A percentile compares a stretch with the other conserved stretches of the same genome.
Evolutionary conservation across 2,888 invertebrate genomes (phyloP).

Genomic region (Exocentrus adspersus): DNA sequence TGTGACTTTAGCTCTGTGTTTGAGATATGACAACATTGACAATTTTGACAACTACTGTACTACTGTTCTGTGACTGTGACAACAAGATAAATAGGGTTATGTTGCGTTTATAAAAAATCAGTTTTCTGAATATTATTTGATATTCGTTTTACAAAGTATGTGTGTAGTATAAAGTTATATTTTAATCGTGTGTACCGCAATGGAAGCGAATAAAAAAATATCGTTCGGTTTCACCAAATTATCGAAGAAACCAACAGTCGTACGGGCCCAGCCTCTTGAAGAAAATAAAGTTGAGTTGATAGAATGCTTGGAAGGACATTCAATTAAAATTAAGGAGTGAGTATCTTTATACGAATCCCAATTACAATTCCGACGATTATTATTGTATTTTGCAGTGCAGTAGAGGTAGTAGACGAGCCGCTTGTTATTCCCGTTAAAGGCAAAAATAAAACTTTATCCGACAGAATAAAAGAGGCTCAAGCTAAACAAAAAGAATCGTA

Average conservation of each 20-base stretch:
- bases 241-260: constrained; percentile 66
- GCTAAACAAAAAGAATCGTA: constrained; percentile 53
- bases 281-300: constrained; percentile 74
- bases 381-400: constrained; percentile 63
- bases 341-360: constrained; percentile 50
- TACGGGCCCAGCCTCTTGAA: constrained; percentile 59
- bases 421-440: constrained; percentile 75
- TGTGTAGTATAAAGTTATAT: too few species aligned
- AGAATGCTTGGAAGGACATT: constrained; percentile 80
- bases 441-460: constrained; percentile 63
- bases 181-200: constrained; percentile 13
- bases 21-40: too few species aligned
- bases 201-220: constrained; percentile 74
- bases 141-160: too few species aligned
- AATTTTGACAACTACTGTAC: too few species aligned
- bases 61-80: too few species aligned
- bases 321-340: constrained; percentile 81
- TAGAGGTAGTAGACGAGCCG: constrained; percentile 65
- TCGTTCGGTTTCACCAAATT: constrained; percentile 84
- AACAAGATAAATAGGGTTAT: too few species aligned
- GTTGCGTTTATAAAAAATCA: too few species aligned
- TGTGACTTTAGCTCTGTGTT: too few species aligned
- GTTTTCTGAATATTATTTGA: too few species aligned
- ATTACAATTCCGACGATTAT: constrained; percentile 16
- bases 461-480: constrained; percentile 67